A percentile compares a stretch with the other conserved stretches of the same genome.
Evolutionary conservation across 2,113 vertebrate genomes (phyloP).

Genomic region (Thoracochromis brauschi): DNA sequence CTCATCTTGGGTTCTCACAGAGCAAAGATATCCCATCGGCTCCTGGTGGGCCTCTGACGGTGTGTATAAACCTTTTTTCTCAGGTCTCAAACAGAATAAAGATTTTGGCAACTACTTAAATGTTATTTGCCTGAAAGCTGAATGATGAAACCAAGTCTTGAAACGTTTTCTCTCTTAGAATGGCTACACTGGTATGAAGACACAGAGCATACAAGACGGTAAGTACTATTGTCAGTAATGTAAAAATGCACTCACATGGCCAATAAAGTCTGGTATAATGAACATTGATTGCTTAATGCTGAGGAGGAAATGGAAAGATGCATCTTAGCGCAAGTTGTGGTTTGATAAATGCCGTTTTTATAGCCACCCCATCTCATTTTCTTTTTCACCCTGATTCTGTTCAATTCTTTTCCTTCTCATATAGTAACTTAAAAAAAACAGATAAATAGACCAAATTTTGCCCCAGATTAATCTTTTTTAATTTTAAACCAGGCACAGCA

Average conservation of each 20-base stretch:
- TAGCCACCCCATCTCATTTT: background rate
- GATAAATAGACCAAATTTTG: background rate
- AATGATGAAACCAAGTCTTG: background rate
- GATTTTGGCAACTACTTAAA: background rate
- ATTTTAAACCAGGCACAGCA: conserved; percentile 62
- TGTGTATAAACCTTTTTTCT: background rate
- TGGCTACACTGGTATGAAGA: conserved; percentile 78
- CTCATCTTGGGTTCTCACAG: conserved; percentile 61
- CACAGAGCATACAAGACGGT: conserved; percentile 80
- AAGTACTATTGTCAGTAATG: conserved; percentile 57
- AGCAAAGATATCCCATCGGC: conserved; percentile 52
- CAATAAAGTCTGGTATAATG: background rate
- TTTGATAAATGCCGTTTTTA: background rate
- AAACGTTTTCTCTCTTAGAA: conserved; percentile 70
- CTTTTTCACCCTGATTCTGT: no score
- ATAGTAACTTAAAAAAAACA: background rate
- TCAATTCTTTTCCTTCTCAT: background rate
- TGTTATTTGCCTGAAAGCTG: background rate
- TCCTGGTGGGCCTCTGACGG: conserved; percentile 46
- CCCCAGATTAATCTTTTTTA: background rate
- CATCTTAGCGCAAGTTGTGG: background rate
- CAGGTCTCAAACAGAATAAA: background rate
- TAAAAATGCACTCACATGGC: background rate
- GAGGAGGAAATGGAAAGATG: background rate
- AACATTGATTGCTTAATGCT: background rate